A percentile compares a stretch with the other conserved stretches of the same genome.
phyloP scores from a whole-genome alignment of 1,140 invertebrate genomes.

The Sarcophaga bullata region DNA sequence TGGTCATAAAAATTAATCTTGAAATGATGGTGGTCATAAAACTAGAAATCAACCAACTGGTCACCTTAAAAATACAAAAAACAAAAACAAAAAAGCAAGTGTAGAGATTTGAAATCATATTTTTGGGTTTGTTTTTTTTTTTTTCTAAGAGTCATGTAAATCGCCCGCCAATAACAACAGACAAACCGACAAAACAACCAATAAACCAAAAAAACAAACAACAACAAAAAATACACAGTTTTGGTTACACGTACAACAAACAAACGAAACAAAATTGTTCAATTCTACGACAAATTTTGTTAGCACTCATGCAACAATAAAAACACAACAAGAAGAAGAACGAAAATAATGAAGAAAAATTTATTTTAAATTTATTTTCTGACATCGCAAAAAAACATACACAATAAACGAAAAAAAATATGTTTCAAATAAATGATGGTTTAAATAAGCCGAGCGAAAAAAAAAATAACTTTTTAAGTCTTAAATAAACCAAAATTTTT shows the following conservation, averaged over 20 bases:
- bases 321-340: neutral
- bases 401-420: neutral
- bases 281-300: neutral
- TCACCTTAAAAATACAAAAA: neutral
- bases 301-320: neutral
- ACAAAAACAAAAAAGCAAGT: no score
- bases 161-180: neutral
- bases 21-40: neutral
- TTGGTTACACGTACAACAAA: neutral
- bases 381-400: neutral
- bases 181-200: neutral
- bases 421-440: neutral
- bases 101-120: no score
- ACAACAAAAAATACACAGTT: neutral
- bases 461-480: neutral
- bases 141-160: neutral
- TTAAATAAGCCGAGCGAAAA: neutral
- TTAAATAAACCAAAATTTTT: neutral
- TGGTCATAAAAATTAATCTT: neutral
- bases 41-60: neutral
- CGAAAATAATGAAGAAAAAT: neutral
- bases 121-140: neutral
- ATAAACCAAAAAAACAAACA: neutral
- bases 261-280: neutral
- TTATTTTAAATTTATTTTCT: conserved; percentile 13